Conservation (phyloP, 2,888 invertebrate genomes). For the Trilocha varians region DNA sequence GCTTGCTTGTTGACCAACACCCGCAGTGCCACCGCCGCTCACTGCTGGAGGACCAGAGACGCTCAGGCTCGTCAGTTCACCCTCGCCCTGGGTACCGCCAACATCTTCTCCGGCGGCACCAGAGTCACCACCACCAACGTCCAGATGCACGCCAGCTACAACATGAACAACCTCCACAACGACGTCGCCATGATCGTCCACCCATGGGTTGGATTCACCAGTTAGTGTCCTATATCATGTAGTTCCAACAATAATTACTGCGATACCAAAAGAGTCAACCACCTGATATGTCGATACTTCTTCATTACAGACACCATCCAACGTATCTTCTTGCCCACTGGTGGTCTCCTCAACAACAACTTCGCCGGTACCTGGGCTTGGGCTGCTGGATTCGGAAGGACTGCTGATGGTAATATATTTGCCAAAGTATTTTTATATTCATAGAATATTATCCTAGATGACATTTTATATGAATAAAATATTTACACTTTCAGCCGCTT, state of each 20-base stretch:
- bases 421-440: no score
- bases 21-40: conserved; percentile 29
- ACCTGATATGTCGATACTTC: neutral
- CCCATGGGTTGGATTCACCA: neutral
- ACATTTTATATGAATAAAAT: no score
- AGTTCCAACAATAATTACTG: neutral
- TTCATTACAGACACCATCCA: neutral
- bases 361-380: neutral
- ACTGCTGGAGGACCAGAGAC: conserved; percentile 29
- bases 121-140: neutral
- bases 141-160: no score
- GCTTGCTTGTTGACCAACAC: conserved; percentile 34
- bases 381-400: neutral
- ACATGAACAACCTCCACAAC: neutral
- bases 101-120: neutral
- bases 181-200: neutral
- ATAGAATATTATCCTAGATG: neutral
- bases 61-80: neutral
- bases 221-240: neutral
- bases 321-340: neutral
- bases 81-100: neutral
- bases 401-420: neutral
- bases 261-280: neutral
- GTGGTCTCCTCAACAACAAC: conserved; percentile 4
- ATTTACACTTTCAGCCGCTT: neutral